Evolutionary conservation across 2,888 invertebrate species (phyloP), one percentile per base, ranked within the genome.

Genomic region (Brachyopa scutellaris): DNA sequence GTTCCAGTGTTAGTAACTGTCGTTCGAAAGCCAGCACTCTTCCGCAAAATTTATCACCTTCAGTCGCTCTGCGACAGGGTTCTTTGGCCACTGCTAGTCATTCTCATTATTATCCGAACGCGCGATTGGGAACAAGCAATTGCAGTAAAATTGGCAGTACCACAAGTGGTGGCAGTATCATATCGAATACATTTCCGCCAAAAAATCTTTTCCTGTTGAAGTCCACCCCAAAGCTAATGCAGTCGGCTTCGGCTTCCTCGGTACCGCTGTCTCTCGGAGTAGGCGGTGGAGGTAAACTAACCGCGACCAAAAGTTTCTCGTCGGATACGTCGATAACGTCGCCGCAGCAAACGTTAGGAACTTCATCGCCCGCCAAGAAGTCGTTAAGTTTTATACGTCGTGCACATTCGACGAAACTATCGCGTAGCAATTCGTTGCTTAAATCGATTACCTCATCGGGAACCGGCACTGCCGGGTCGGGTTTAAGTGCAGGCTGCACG

Each of bases 321-420:
- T 85, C 85, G 42, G 85, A 86, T 53, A 84, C 76, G 7, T 84
- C 85, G 45, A 73, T 85, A 11, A 84, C 82, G 11, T 85, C 85
- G 64, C 84, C 85, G 13, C 84, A 66, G 26, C 85, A 64, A 45
- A 21, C 91, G 2, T 91, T 92, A 47, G 91, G 91, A 76, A 83
- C 87, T 40, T 87, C 87, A 7, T 92, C 85, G 89, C 92, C 88
- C 15, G 88, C 90, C 33, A 93, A 92, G 86, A 93, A 93, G 87
- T 92, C 93, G 4, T 88, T 93, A 26, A 93, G 92, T 87, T 93
- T 95, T 85, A 94, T 95, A 86, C 92, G 95, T 8, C 91, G 95
- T 69, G 94, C 95, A 3, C 93, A 95, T 86, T 95, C 95, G 85
- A 94, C 95, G 1, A 95, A 95, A 88, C 88, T 95, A 51, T 93